These are phyloP conservation scores for Betta splendens DNA, from an alignment of 2,797 vertebrate species.

Conservation along the genomic window DNA sequence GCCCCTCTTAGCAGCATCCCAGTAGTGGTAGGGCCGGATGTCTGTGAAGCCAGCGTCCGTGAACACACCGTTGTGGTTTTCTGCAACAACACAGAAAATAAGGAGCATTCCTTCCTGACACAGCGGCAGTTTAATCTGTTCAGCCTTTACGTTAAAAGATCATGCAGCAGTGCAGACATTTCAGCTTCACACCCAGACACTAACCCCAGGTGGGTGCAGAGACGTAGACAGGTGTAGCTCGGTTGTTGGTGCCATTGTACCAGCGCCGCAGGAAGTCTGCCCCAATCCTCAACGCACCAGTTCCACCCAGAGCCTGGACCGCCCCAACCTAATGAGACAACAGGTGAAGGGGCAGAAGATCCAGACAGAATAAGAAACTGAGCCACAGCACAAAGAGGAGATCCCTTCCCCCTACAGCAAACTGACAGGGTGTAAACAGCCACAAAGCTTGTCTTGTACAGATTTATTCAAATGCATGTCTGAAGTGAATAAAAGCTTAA, in stretches of 20 bases:
- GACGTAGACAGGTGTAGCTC: constrained; percentile 90
- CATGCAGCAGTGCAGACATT: no score
- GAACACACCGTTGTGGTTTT: constrained; percentile 95
- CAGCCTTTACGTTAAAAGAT: no score
- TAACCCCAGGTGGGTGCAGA: constrained; percentile 94
- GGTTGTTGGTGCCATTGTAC: constrained; percentile 95
- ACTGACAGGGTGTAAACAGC: no score
- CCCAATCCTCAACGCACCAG: constrained; percentile 90
- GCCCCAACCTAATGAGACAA: constrained; percentile 84
- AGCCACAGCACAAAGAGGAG: not conserved
- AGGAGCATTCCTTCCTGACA: not conserved
- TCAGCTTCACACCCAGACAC: constrained; percentile 54
- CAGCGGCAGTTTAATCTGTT: no score
- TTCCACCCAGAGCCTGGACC: constrained; percentile 91
- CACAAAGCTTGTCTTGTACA: no score
- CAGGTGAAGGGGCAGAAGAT: not conserved
- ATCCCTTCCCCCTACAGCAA: no score
- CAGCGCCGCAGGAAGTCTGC: constrained; percentile 92
- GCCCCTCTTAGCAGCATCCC: constrained; percentile 90
- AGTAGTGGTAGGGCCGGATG: constrained; percentile 92
- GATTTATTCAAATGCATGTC: no score
- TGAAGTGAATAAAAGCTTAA: no score
- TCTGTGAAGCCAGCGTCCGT: constrained; percentile 92
- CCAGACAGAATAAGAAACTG: not conserved
- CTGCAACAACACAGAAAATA: constrained; percentile 61